These are phyloP conservation scores for Callosobruchus maculatus DNA, from an alignment of 2,888 invertebrate genomes.

Conservation along the genomic window DNA sequence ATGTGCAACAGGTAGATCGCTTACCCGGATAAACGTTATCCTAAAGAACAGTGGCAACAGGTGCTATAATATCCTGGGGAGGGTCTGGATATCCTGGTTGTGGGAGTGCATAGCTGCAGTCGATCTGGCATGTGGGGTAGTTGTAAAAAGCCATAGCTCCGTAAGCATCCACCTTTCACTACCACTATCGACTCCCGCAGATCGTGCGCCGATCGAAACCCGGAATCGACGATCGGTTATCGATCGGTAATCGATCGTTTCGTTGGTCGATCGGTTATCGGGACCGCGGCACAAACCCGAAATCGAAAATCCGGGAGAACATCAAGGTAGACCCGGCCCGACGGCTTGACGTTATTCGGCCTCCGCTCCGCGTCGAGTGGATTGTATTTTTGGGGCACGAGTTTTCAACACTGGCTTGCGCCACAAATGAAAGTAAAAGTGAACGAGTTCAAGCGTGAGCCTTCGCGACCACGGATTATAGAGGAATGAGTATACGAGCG, in stretches of 20 bases:
- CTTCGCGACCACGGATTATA: slow-evolving; percentile 29
- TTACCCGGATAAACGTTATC: slow-evolving; percentile 40
- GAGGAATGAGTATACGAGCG: not conserved
- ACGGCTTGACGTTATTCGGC: slow-evolving; percentile 22
- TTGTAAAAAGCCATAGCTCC: slow-evolving; percentile 39
- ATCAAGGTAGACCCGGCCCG: slow-evolving; percentile 11
- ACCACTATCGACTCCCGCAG: not conserved
- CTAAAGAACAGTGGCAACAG: slow-evolving; percentile 40
- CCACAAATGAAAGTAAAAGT: slow-evolving; percentile 54
- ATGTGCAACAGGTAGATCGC: slow-evolving; percentile 32
- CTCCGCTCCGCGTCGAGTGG: slow-evolving; percentile 41
- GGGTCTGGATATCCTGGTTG: slow-evolving; percentile 18
- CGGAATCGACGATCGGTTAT: not conserved
- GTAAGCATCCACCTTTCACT: not conserved
- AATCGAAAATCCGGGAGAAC: not conserved
- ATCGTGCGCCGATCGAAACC: not conserved
- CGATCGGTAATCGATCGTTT: not conserved
- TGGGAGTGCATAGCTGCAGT: not conserved
- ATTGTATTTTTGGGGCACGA: slow-evolving; percentile 49
- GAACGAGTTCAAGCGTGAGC: slow-evolving; percentile 42
- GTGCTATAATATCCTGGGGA: slow-evolving; percentile 38
- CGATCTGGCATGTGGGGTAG: not conserved
- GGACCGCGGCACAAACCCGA: slow-evolving; percentile 9
- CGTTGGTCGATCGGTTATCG: not conserved
- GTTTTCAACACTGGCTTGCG: slow-evolving; percentile 48